A percentile compares a stretch with the other conserved stretches of the same genome.
These are phyloP conservation scores for Penelope pileata DNA, from an alignment of 2,113 vertebrate species.

Conservation along the genomic window DNA sequence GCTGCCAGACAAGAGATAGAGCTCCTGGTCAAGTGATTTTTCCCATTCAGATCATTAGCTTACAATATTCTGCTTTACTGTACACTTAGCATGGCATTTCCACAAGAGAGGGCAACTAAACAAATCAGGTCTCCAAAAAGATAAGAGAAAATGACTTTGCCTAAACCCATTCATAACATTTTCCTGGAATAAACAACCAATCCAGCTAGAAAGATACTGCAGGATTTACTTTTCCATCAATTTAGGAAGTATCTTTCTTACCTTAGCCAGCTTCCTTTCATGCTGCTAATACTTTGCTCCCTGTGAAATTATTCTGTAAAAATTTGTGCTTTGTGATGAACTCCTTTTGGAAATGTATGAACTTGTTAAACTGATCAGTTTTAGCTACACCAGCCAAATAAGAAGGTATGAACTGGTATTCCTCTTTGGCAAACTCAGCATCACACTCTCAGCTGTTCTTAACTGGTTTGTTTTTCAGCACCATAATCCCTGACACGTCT, in stretches of 20 bases:
- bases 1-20: neutral
- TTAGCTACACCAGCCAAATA: conserved; percentile 49
- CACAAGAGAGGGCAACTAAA: rapidly evolving
- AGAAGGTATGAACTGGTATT: conserved; percentile 3
- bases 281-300: conserved; percentile 41
- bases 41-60: neutral
- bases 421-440: neutral
- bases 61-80: neutral
- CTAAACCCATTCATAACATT: neutral
- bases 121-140: neutral
- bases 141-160: neutral
- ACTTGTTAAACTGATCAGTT: conserved; percentile 51
- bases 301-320: neutral
- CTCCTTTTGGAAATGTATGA: conserved; percentile 63
- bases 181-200: neutral
- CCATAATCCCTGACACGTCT: conserved; percentile 44
- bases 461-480: conserved; percentile 2
- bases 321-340: conserved; percentile 54
- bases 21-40: neutral
- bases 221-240: neutral
- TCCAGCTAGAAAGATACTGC: neutral
- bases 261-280: conserved; percentile 74
- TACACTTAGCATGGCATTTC: neutral
- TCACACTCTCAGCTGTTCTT: neutral
- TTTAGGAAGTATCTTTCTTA: neutral